Evolutionary conservation across 2,888 invertebrate genomes (phyloP).

Genomic region (Melieria picta): DNA sequence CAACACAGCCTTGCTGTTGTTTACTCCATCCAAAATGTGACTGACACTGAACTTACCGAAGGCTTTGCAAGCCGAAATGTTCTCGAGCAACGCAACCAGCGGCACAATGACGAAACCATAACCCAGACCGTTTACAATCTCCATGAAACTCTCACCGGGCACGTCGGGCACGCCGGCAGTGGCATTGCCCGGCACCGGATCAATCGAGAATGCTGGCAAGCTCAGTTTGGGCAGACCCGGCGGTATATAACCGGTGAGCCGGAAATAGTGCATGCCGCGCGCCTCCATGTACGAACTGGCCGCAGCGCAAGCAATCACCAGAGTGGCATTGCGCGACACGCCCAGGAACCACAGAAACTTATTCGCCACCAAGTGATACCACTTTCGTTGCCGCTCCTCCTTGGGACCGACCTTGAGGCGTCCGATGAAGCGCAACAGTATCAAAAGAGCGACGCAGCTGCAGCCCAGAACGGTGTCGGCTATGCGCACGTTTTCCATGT

Average conservation of each 20-base stretch:
- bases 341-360: conserved; percentile 78
- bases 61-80: conserved; percentile 74
- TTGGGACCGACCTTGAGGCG: conserved; percentile 72
- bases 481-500: conserved; percentile 73
- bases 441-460: conserved; percentile 76
- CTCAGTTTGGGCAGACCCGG: conserved; percentile 75
- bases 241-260: conserved; percentile 76
- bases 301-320: conserved; percentile 76
- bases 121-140: conserved; percentile 81
- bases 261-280: conserved; percentile 66
- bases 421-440: conserved; percentile 79
- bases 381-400: conserved; percentile 58
- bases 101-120: conserved; percentile 86
- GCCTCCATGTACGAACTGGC: conserved; percentile 73
- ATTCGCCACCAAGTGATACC: conserved; percentile 71
- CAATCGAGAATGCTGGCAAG: conserved; percentile 74
- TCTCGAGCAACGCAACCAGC: conserved; percentile 85
- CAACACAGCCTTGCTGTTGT: not conserved
- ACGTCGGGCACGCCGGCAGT: conserved; percentile 44
- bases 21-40: not conserved
- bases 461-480: conserved; percentile 83
- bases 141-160: conserved; percentile 67
- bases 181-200: conserved; percentile 49
- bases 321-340: conserved; percentile 81
- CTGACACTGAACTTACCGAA: conserved; percentile 43